phyloP scores from a whole-genome alignment of 2,888 invertebrate genomes.

The Phyllotreta cruciferae region DNA sequence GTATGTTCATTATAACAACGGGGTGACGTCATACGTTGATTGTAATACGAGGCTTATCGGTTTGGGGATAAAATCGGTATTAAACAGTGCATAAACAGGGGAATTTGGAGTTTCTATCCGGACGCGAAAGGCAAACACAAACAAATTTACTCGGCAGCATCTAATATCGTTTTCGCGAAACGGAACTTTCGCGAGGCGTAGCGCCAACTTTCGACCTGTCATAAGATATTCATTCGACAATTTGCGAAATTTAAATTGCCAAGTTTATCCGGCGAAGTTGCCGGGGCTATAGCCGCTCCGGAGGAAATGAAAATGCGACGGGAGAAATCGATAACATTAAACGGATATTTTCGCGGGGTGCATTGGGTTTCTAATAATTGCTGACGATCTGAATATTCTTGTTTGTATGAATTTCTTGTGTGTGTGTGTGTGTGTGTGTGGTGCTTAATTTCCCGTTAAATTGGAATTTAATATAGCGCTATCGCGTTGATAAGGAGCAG shows the following conservation, averaged over 20 bases:
- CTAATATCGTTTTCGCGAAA: slow-evolving; percentile 26
- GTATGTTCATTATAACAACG: too few relatives aligned
- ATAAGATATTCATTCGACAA: slow-evolving; percentile 33
- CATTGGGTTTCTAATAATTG: neutral
- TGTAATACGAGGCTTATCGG: too few relatives aligned
- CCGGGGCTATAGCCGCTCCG: slow-evolving; percentile 5
- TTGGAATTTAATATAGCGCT: too few relatives aligned
- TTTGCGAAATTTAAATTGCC: slow-evolving; percentile 30
- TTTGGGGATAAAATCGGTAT: slow-evolving; percentile 33
- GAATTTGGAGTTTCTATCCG: neutral
- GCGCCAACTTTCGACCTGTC: slow-evolving; percentile 30
- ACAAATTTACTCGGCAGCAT: slow-evolving; percentile 33
- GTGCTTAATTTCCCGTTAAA: too few relatives aligned
- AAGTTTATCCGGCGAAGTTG: slow-evolving; percentile 28
- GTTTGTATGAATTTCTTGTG: too few relatives aligned
- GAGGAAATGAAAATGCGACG: slow-evolving; percentile 22
- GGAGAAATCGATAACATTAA: slow-evolving; percentile 21
- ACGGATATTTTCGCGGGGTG: slow-evolving; percentile 16
- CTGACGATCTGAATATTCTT: too few relatives aligned
- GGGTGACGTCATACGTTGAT: too few relatives aligned
- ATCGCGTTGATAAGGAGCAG: too few relatives aligned
- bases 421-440: too few relatives aligned
- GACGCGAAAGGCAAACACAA: slow-evolving; percentile 35
- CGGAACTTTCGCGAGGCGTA: slow-evolving; percentile 18
- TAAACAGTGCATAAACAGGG: slow-evolving; percentile 34